phyloP scores from a whole-genome alignment of 2,888 invertebrate species.

The Campoplex nolae region DNA sequence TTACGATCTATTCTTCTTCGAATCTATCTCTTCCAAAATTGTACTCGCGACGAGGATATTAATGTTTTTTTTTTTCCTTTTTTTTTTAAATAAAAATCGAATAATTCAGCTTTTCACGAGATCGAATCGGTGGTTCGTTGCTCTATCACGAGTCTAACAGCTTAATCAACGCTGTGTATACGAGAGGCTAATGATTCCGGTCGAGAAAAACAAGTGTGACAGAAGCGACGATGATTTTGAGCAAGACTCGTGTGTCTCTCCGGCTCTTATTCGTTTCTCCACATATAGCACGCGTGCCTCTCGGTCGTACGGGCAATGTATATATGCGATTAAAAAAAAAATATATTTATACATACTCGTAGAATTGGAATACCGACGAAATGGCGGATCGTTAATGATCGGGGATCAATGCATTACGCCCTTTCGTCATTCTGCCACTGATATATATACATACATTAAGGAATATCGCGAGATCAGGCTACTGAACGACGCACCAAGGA shows the following conservation, averaged over 20 bases:
- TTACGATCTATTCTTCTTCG: neutral
- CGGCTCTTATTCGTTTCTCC: neutral
- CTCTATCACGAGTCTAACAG: slow-evolving; percentile 78
- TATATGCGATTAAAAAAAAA: slow-evolving; percentile 1
- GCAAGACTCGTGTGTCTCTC: slow-evolving; percentile 33
- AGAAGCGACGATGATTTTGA: slow-evolving; percentile 27
- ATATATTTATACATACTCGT: neutral
- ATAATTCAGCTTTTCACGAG: slow-evolving; percentile 38
- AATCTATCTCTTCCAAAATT: slow-evolving; percentile 45
- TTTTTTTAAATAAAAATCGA: no score
- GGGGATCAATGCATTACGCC: neutral
- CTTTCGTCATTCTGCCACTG: neutral
- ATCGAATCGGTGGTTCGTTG: slow-evolving; percentile 70
- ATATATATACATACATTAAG: slow-evolving; percentile 31
- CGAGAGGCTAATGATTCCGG: slow-evolving; percentile 75
- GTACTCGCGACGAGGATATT: slow-evolving; percentile 54
- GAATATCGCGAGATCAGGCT: slow-evolving; percentile 42
- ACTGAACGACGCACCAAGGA: slow-evolving; percentile 43
- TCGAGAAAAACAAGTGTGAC: slow-evolving; percentile 31
- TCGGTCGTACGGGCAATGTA: slow-evolving; percentile 17
- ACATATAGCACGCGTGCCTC: slow-evolving; percentile 49
- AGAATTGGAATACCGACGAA: neutral
- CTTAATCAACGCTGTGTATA: slow-evolving; percentile 75
- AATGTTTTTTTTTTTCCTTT: slow-evolving; percentile 39
- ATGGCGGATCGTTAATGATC: neutral